Conservation (phyloP, 2,113 vertebrate species). For the Gobio gobio region DNA sequence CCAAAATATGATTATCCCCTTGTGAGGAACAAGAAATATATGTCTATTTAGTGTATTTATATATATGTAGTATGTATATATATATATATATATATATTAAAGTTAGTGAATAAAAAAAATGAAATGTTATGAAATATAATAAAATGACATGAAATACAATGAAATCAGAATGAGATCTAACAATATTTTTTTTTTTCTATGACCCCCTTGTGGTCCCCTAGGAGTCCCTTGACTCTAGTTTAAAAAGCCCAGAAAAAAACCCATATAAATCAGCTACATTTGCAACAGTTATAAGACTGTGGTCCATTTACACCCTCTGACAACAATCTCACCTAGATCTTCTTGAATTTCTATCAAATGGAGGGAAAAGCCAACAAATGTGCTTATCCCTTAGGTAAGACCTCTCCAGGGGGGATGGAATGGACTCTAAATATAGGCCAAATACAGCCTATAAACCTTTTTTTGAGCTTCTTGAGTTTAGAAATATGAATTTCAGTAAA, state of each 20-base stretch:
- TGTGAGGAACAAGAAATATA: background rate
- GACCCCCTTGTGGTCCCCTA: background rate
- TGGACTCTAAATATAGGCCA: slow-evolving; percentile 52
- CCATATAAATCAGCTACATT: background rate
- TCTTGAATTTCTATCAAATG: slow-evolving; percentile 43
- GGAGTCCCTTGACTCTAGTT: background rate
- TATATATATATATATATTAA: no score
- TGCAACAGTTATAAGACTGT: background rate
- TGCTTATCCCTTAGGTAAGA: slow-evolving; percentile 49
- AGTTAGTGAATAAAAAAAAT: background rate
- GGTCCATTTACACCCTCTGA: slow-evolving; percentile 40
- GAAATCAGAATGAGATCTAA: background rate
- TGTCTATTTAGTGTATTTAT: background rate
- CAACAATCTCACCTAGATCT: slow-evolving; percentile 52
- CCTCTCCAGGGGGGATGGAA: slow-evolving; percentile 49
- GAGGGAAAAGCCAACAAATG: slow-evolving; percentile 52
- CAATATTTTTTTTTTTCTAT: background rate
- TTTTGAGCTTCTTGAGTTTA: background rate
- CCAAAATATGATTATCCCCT: background rate
- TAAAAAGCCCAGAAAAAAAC: background rate
- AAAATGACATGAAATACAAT: no score
- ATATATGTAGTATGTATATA: no score
- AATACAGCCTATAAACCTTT: background rate
- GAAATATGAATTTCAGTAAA: background rate
- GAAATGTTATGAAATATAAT: no score